A percentile compares a stretch with the other conserved stretches of the same genome.
Conservation (phyloP, 1,140 invertebrate genomes). For the Paracyclopina nana region DNA sequence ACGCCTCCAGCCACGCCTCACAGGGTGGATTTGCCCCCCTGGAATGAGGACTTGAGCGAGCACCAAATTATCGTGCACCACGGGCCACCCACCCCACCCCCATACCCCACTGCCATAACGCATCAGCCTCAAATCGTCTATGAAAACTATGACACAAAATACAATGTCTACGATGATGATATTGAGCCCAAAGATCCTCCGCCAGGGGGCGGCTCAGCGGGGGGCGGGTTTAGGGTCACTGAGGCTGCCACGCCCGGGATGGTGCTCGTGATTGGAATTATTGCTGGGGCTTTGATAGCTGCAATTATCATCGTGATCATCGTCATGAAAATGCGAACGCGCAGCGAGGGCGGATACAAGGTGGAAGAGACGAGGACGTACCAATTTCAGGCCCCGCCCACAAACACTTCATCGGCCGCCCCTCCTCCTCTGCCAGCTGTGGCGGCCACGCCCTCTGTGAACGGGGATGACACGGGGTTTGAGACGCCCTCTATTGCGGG, state of each 20-base stretch:
- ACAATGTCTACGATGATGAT: constrained; percentile 14
- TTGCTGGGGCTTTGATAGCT: constrained; percentile 8
- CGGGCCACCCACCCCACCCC: not conserved
- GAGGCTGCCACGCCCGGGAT: constrained; percentile 5
- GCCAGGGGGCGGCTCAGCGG: not conserved
- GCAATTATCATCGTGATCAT: constrained; percentile 14
- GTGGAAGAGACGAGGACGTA: constrained; percentile 13
- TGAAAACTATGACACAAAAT: constrained; percentile 16
- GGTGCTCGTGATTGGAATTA: constrained; percentile 9
- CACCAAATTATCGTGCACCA: too few relatives aligned
- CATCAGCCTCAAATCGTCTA: constrained; percentile 10
- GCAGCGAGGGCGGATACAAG: not conserved
- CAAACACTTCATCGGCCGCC: not conserved
- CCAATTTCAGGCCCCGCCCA: constrained; percentile 3
- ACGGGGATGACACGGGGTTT: too few relatives aligned
- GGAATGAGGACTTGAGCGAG: too few relatives aligned
- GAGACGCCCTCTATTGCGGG: too few relatives aligned
- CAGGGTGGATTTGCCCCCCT: too few relatives aligned
- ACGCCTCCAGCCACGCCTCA: too few relatives aligned
- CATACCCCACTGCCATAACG: too few relatives aligned
- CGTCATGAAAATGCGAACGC: constrained; percentile 10
- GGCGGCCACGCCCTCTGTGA: too few relatives aligned
- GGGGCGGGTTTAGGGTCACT: too few relatives aligned
- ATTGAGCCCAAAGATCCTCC: not conserved
- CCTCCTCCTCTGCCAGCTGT: not conserved